A percentile compares a stretch with the other conserved stretches of the same genome.
phyloP scores from a whole-genome alignment of 2,797 vertebrate species.

The Sebastes paucispinis region DNA sequence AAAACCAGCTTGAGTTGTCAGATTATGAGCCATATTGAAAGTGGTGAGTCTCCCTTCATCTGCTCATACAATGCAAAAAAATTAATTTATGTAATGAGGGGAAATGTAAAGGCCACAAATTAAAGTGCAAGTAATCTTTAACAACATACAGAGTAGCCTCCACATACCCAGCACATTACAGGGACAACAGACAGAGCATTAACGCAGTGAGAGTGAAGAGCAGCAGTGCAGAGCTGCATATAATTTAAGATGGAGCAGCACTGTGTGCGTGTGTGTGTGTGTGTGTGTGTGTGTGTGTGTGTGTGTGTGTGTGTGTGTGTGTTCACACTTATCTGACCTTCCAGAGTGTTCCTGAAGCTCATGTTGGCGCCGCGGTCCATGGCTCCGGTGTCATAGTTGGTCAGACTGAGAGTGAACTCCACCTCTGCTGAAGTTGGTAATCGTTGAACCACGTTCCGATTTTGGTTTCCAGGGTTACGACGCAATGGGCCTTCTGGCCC shows the following conservation, averaged over 20 bases:
- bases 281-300: background rate
- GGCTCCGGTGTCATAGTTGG: slow-evolving; percentile 88
- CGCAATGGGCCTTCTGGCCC: slow-evolving; percentile 85
- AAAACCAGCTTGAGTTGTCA: background rate
- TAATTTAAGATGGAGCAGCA: background rate
- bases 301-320: background rate
- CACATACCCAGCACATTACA: background rate
- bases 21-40: background rate
- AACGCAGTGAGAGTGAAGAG: background rate
- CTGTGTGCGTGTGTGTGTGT: background rate
- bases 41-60: background rate
- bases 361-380: slow-evolving; percentile 92
- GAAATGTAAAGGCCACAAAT: no score
- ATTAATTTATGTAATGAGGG: background rate
- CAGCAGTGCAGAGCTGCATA: background rate
- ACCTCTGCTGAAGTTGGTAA: slow-evolving; percentile 92
- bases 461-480: slow-evolving; percentile 90
- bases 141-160: background rate
- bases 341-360: slow-evolving; percentile 95
- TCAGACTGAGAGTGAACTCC: slow-evolving; percentile 88
- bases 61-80: background rate
- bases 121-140: background rate
- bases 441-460: slow-evolving; percentile 80
- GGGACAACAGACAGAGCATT: background rate
- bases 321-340: slow-evolving; percentile 82